Percentiles rank a stretch among this genome's conserved stretches.
Conservation (phyloP, 2,797 vertebrate species). For the Ctenosaura bakeri region DNA sequence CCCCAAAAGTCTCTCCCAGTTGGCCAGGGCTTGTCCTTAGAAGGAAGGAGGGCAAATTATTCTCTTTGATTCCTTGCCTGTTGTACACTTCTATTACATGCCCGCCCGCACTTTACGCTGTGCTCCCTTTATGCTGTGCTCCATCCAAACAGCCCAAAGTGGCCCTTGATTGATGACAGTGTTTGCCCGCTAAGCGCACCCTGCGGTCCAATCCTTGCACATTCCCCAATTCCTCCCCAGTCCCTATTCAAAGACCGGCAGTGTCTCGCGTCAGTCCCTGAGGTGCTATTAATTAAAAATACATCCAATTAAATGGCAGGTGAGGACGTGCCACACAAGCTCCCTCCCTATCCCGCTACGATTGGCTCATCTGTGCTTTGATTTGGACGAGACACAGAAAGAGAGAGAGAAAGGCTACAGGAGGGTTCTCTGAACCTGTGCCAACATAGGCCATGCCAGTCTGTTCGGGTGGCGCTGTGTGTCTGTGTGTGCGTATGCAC, state of each 20-base stretch:
- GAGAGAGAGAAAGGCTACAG: slow-evolving; percentile 50
- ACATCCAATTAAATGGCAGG: slow-evolving; percentile 90
- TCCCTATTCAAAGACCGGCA: slow-evolving; percentile 84
- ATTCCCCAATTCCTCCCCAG: slow-evolving; percentile 86
- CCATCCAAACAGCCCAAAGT: slow-evolving; percentile 79
- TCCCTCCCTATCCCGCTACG: slow-evolving; percentile 47
- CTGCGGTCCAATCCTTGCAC: slow-evolving; percentile 84
- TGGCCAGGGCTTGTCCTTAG: slow-evolving; percentile 25
- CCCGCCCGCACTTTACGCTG: slow-evolving; percentile 22
- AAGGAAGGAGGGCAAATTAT: slow-evolving; percentile 21
- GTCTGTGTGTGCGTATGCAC: slow-evolving; percentile 13
- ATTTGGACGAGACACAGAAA: slow-evolving; percentile 68
- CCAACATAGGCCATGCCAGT: slow-evolving; percentile 76
- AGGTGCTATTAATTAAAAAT: slow-evolving; percentile 89
- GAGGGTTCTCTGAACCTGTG: slow-evolving; percentile 67
- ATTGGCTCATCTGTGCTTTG: slow-evolving; percentile 81
- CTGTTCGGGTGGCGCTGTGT: slow-evolving; percentile 72
- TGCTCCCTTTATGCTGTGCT: slow-evolving; percentile 61
- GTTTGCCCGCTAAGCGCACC: slow-evolving; percentile 82
- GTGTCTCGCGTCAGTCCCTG: slow-evolving; percentile 85
- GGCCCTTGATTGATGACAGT: slow-evolving; percentile 85
- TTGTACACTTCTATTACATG: slow-evolving; percentile 16
- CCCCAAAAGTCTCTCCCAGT: slow-evolving; percentile 13
- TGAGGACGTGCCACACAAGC: slow-evolving; percentile 82
- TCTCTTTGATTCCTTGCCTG: slow-evolving; percentile 37